Evolutionary conservation across 2,888 invertebrate species (phyloP).

Genomic region (Microctonus hyperodae): DNA sequence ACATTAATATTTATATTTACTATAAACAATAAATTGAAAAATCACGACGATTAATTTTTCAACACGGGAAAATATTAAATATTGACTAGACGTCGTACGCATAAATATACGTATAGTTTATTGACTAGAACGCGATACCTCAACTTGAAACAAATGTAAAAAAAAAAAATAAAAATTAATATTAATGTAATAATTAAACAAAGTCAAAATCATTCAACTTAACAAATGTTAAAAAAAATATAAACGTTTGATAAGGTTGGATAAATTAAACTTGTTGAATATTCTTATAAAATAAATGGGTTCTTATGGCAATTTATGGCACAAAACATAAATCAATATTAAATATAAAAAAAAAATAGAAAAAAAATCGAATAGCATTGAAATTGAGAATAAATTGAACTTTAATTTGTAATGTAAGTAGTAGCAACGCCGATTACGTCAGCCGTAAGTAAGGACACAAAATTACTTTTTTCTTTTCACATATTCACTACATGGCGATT

Average conservation of each 20-base stretch:
- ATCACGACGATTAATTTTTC: not conserved
- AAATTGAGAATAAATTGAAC: not conserved
- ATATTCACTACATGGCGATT: not conserved
- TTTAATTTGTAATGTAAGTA: conserved; percentile 18
- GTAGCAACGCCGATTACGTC: conserved; percentile 27
- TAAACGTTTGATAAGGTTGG: conserved; percentile 21
- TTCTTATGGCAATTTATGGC: conserved; percentile 56
- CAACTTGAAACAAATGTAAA: not conserved
- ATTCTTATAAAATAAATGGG: not conserved
- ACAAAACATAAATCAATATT: conserved; percentile 37
- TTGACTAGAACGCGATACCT: conserved; percentile 35
- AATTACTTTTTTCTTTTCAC: not conserved
- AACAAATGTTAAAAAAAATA: conserved; percentile 13
- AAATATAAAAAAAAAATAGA: conserved; percentile 21
- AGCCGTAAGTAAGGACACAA: conserved; percentile 10
- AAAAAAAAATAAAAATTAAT: conserved; percentile 20
- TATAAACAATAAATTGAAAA: conserved; percentile 3
- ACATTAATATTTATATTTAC: not conserved
- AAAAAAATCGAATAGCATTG: not conserved
- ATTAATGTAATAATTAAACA: conserved; percentile 10
- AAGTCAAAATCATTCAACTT: not conserved
- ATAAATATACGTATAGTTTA: conserved; percentile 3
- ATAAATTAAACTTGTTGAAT: not conserved
- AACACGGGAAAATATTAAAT: conserved; percentile 9
- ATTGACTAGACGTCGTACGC: conserved; percentile 39